phyloP scores from a whole-genome alignment of 2,113 vertebrate genomes.

The Neodontobutis hainanensis region DNA sequence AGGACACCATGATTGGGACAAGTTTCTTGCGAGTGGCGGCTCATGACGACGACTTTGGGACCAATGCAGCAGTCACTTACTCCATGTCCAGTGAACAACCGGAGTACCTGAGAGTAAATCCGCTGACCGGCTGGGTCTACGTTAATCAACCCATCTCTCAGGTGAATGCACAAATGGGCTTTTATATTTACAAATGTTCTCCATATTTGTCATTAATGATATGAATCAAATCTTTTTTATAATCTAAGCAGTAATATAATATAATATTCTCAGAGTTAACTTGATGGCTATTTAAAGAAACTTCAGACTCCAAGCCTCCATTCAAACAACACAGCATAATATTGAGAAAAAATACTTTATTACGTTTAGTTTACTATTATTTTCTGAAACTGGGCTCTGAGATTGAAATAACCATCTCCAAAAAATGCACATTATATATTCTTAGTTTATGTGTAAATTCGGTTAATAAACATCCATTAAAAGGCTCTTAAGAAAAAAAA shows the following conservation, averaged over 20 bases:
- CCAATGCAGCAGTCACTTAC: conserved; percentile 84
- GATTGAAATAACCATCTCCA: too few relatives aligned
- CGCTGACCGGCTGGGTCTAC: conserved; percentile 87
- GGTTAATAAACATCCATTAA: neutral
- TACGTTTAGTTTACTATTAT: too few relatives aligned
- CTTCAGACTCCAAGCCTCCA: too few relatives aligned
- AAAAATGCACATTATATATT: neutral
- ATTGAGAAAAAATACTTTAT: too few relatives aligned
- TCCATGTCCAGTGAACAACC: conserved; percentile 81
- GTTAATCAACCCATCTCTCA: conserved; percentile 87
- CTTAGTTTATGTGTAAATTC: neutral
- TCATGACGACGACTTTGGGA: conserved; percentile 86
- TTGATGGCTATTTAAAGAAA: too few relatives aligned
- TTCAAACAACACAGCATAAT: too few relatives aligned
- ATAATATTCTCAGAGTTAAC: too few relatives aligned
- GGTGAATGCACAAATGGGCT: conserved; percentile 64
- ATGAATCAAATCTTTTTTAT: too few relatives aligned
- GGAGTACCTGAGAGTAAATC: conserved; percentile 85
- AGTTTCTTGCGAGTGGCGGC: conserved; percentile 87
- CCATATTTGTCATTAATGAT: too few relatives aligned
- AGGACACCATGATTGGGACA: conserved; percentile 86
- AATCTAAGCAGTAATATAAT: too few relatives aligned
- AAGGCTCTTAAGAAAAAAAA: neutral
- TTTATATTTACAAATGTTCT: neutral
- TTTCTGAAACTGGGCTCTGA: too few relatives aligned